Percentiles rank a stretch among this genome's conserved stretches.
Conservation (phyloP, 2,113 vertebrate genomes). For the Melanerpes aurifrons region DNA sequence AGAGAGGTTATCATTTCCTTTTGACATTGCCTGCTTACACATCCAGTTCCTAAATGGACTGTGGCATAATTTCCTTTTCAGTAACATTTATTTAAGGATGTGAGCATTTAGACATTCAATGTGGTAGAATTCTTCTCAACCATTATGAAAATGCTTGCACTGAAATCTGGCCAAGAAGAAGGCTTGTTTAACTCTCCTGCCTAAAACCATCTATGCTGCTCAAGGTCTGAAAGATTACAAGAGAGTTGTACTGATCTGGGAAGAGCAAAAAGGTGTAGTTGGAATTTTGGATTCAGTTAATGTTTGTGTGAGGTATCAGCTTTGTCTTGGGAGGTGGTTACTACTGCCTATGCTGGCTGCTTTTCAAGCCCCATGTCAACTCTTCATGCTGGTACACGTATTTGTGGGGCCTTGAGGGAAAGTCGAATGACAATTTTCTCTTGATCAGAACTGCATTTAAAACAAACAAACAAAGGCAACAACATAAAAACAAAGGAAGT, state of each 20-base stretch:
- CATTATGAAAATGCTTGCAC: background rate
- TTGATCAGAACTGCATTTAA: background rate
- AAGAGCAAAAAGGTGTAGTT: background rate
- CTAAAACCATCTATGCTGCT: background rate
- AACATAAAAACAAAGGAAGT: background rate
- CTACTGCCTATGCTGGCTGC: background rate
- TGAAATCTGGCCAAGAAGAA: background rate
- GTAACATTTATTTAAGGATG: background rate
- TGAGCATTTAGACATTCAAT: background rate
- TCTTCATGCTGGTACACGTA: background rate
- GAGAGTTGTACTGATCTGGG: background rate
- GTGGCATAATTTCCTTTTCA: background rate
- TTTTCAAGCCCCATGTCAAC: background rate
- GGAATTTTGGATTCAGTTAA: background rate
- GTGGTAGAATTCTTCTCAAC: background rate
- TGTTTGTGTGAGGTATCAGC: background rate
- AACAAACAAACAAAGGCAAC: background rate
- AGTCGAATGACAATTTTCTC: background rate
- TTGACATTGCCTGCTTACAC: background rate
- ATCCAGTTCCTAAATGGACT: background rate
- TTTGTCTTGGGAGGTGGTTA: background rate
- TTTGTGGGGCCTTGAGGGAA: background rate
- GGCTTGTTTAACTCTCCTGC: background rate
- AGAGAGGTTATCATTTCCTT: background rate
- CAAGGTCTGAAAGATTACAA: background rate